These are phyloP conservation scores for Nomada goodeniana DNA, from an alignment of 2,888 invertebrate genomes.

Conservation along the genomic window DNA sequence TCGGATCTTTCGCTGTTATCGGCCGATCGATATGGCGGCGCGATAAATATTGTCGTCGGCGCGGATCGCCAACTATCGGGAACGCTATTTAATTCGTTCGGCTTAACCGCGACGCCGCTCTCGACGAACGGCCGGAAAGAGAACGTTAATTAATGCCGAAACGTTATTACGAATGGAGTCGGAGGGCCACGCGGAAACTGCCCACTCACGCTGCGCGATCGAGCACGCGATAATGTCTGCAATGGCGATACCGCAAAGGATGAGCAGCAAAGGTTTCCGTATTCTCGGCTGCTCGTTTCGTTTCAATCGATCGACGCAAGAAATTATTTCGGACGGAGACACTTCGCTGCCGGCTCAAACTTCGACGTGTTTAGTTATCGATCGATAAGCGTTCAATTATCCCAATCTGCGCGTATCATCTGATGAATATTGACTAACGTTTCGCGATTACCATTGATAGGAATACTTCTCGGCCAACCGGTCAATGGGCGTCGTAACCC, in stretches of 20 bases:
- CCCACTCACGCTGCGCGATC: slow-evolving; percentile 25
- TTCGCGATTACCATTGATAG: slow-evolving; percentile 81
- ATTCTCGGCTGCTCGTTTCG: background rate
- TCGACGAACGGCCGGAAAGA: slow-evolving; percentile 23
- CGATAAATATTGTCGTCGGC: slow-evolving; percentile 59
- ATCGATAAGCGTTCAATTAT: too few relatives aligned
- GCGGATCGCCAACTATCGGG: slow-evolving; percentile 52
- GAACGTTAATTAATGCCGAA: slow-evolving; percentile 52
- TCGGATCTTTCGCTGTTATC: slow-evolving; percentile 61
- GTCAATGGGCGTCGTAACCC: slow-evolving; percentile 92
- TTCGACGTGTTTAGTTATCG: too few relatives aligned
- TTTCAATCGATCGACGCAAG: background rate
- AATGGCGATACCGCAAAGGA: background rate
- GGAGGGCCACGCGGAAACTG: slow-evolving; percentile 25
- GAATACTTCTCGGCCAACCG: slow-evolving; percentile 94
- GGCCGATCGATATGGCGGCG: slow-evolving; percentile 47
- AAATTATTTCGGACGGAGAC: too few relatives aligned
- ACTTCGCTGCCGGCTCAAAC: too few relatives aligned
- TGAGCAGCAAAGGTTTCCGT: background rate
- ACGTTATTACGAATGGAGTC: slow-evolving; percentile 42
- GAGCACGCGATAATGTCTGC: slow-evolving; percentile 21
- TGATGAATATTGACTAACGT: slow-evolving; percentile 10
- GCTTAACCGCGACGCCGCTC: background rate
- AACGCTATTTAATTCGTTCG: slow-evolving; percentile 57
- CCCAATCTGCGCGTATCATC: too few relatives aligned